Conservation (phyloP, 2,113 vertebrate species). For the Scatophagus argus region DNA sequence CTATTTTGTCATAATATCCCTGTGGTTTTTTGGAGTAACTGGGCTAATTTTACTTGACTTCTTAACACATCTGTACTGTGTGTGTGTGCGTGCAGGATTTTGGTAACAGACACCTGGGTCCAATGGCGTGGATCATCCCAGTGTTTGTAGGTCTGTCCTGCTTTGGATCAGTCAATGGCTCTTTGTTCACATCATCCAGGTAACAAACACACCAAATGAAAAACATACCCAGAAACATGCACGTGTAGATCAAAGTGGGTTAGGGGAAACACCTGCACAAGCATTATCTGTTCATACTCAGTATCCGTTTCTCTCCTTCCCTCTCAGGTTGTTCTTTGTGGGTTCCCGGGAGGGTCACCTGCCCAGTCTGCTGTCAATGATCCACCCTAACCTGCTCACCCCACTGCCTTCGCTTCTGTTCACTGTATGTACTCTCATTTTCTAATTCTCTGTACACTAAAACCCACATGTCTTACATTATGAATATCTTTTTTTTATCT, state of each 20-base stretch:
- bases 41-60: neutral
- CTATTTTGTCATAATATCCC: too few species aligned
- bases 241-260: neutral
- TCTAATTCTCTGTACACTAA: neutral
- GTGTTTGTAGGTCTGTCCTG: slow-evolving; percentile 98
- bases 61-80: neutral
- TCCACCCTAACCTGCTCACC: slow-evolving; percentile 92
- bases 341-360: slow-evolving; percentile 96
- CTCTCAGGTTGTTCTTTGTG: slow-evolving; percentile 94
- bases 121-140: slow-evolving; percentile 98
- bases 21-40: neutral
- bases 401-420: slow-evolving; percentile 94
- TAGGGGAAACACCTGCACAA: neutral
- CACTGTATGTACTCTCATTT: slow-evolving; percentile 84
- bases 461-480: neutral
- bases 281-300: neutral
- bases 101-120: slow-evolving; percentile 91
- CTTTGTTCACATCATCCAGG: slow-evolving; percentile 98
- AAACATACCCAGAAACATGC: neutral
- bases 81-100: slow-evolving; percentile 87
- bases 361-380: slow-evolving; percentile 96
- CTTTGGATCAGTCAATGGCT: slow-evolving; percentile 97
- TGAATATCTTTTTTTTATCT: too few species aligned
- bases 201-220: slow-evolving; percentile 56
- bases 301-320: neutral